phyloP scores from a whole-genome alignment of 2,797 vertebrate genomes.

The Oreochromis mossambicus region DNA sequence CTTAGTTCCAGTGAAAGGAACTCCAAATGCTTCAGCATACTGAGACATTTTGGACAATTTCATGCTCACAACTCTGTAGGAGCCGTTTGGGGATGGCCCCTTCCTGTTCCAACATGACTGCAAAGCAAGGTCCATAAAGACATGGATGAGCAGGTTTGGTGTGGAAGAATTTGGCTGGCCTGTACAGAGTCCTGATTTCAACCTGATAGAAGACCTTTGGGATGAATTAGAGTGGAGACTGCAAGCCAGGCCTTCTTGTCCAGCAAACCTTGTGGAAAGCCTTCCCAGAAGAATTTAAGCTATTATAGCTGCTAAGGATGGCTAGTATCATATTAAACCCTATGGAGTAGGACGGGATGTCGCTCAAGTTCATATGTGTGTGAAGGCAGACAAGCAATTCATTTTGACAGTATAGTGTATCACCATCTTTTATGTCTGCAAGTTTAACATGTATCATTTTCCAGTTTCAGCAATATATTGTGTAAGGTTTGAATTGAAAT shows the following conservation, averaged over 20 bases:
- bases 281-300: not conserved
- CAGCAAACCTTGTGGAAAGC: not conserved
- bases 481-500: not conserved
- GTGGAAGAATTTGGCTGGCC: not conserved
- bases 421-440: not conserved
- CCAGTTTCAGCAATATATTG: not conserved
- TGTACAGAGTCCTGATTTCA: not conserved
- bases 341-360: not conserved
- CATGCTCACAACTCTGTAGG: not conserved
- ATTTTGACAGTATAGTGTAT: not conserved
- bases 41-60: not conserved
- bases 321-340: not conserved
- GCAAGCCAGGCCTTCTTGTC: not conserved
- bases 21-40: not conserved
- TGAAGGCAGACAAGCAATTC: not conserved
- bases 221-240: not conserved
- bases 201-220: not conserved
- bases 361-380: not conserved
- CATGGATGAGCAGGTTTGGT: not conserved
- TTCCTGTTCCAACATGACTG: not conserved
- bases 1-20: not conserved
- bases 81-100: not conserved
- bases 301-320: not conserved
- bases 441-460: not conserved
- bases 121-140: not conserved